A percentile compares a stretch with the other conserved stretches of the same genome.
phyloP scores from a whole-genome alignment of 2,113 vertebrate genomes.

The Motacilla alba region DNA sequence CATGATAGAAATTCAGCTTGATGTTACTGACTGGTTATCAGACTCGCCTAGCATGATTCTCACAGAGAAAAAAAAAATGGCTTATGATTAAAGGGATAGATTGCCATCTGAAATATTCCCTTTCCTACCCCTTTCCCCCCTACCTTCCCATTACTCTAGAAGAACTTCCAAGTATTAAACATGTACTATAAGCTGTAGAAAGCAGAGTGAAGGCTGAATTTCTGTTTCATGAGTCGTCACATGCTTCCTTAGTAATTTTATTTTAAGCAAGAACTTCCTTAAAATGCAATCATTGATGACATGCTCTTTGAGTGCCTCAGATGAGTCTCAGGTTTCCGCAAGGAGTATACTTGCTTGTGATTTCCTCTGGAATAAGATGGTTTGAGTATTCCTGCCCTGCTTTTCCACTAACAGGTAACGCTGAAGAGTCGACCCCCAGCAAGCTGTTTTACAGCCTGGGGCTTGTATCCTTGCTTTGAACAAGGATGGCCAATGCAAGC shows the following conservation, averaged over 20 bases:
- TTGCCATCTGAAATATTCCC: background rate
- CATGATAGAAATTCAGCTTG: background rate
- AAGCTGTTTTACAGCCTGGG: background rate
- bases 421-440: background rate
- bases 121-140: accelerated
- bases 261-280: background rate
- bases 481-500: background rate
- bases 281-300: background rate
- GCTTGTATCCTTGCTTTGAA: background rate
- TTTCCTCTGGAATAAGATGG: background rate
- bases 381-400: background rate
- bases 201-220: background rate
- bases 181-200: background rate
- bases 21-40: background rate
- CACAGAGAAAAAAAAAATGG: background rate
- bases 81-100: background rate
- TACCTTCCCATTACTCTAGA: background rate
- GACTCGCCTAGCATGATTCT: background rate
- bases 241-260: background rate
- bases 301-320: background rate
- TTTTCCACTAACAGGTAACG: background rate
- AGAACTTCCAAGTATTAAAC: background rate
- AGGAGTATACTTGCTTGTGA: background rate
- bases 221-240: background rate
- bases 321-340: background rate